These are phyloP conservation scores for Manis javanica DNA, from an alignment of 2,797 vertebrate species.

Conservation along the genomic window DNA sequence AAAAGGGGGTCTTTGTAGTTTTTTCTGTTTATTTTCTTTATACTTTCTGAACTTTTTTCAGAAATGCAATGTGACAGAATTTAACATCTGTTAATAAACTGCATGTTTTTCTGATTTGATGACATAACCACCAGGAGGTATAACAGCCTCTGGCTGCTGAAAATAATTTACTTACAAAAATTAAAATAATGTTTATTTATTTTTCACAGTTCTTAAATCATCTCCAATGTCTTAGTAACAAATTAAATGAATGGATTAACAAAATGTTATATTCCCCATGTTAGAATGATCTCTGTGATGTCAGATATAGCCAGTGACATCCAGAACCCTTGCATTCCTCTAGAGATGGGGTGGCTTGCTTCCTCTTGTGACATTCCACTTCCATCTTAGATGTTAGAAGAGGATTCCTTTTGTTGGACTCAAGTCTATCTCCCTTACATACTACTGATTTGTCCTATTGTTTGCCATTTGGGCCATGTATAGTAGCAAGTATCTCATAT, in stretches of 20 bases:
- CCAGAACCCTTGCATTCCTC: neutral
- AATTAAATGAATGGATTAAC: constrained; percentile 24
- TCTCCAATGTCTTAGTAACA: neutral
- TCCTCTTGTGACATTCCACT: neutral
- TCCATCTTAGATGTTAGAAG: neutral
- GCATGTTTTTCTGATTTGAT: constrained; percentile 34
- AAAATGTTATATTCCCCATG: neutral
- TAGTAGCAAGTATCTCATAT: neutral
- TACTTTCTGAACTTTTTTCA: constrained; percentile 21
- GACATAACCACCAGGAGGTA: constrained; percentile 18
- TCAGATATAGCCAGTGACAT: neutral
- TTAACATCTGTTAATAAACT: constrained; percentile 65
- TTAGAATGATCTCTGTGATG: neutral
- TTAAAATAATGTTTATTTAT: constrained; percentile 41
- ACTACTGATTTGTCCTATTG: neutral
- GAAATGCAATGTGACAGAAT: constrained; percentile 21
- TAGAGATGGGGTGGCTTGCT: neutral
- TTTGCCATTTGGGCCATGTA: neutral
- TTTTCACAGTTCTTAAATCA: constrained; percentile 53
- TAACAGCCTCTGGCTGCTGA: constrained; percentile 14
- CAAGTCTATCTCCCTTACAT: neutral
- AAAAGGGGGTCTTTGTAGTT: neutral
- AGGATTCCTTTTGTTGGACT: neutral
- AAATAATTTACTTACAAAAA: constrained; percentile 62
- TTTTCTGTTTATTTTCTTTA: constrained; percentile 18